A percentile compares a stretch with the other conserved stretches of the same genome.
These are phyloP conservation scores for Pseudonaja textilis DNA, from an alignment of 2,113 vertebrate species.

Conservation along the genomic window DNA sequence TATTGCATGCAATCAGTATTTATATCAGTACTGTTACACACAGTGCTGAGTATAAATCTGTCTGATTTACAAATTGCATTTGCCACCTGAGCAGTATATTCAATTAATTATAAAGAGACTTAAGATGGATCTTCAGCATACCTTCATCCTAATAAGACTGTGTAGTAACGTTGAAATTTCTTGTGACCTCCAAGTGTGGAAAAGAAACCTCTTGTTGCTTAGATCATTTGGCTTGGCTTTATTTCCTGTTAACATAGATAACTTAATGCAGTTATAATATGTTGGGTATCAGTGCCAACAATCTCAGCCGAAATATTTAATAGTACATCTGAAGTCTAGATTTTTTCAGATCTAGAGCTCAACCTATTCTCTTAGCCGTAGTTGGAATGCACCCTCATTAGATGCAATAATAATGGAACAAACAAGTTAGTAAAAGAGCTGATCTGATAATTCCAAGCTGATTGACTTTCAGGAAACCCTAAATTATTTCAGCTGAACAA, in stretches of 20 bases:
- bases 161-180: neutral
- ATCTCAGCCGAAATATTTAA: neutral
- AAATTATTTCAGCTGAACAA: neutral
- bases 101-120: neutral
- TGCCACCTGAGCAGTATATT: neutral
- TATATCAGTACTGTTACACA: neutral
- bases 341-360: neutral
- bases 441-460: neutral
- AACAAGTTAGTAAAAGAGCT: neutral
- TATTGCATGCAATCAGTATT: neutral
- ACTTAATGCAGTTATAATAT: neutral
- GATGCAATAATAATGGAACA: neutral
- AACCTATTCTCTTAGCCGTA: neutral
- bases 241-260: neutral
- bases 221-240: neutral
- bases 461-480: neutral
- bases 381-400: neutral
- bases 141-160: neutral
- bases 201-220: neutral
- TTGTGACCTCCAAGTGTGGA: neutral
- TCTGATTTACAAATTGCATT: neutral
- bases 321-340: neutral
- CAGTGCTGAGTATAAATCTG: neutral
- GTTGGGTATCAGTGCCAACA: neutral
- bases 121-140: neutral